Conservation (phyloP, 1,140 invertebrate species). For the Copidosoma floridanum region DNA sequence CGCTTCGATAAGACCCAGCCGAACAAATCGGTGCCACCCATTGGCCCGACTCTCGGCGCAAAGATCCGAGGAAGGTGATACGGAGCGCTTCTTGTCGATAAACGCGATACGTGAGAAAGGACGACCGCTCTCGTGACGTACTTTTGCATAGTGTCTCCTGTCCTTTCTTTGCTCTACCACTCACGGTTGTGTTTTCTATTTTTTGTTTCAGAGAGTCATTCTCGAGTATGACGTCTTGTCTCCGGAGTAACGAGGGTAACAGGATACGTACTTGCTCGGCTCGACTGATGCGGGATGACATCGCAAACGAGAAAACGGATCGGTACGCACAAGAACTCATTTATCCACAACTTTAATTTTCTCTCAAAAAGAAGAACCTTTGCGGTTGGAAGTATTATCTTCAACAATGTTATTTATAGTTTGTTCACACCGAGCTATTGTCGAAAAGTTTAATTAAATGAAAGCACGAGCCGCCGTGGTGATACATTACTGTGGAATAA, state of each 20-base stretch:
- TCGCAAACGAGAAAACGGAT: no score
- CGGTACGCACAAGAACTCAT: no score
- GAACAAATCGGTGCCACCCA: conserved; percentile 52
- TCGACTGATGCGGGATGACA: not conserved
- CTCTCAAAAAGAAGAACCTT: no score
- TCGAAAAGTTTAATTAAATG: conserved; percentile 15
- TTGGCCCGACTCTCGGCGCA: conserved; percentile 36
- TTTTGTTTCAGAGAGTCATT: no score
- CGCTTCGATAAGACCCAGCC: conserved; percentile 47
- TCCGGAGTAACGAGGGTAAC: not conserved
- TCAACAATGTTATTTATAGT: conserved; percentile 8
- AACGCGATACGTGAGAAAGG: conserved; percentile 38
- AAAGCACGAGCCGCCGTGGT: conserved; percentile 11
- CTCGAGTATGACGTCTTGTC: no score
- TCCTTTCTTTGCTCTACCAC: not conserved
- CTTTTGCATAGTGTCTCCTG: not conserved
- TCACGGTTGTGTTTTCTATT: no score
- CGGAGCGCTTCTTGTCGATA: conserved; percentile 39
- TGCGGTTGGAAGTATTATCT: conserved; percentile 14
- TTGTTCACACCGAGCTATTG: conserved; percentile 15
- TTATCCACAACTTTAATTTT: no score
- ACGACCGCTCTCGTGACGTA: not conserved
- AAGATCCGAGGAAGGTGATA: conserved; percentile 38
- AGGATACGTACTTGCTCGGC: not conserved
- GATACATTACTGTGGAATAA: conserved; percentile 24